Conservation (phyloP, 2,113 vertebrate genomes). For the Ramphastos sulfuratus region DNA sequence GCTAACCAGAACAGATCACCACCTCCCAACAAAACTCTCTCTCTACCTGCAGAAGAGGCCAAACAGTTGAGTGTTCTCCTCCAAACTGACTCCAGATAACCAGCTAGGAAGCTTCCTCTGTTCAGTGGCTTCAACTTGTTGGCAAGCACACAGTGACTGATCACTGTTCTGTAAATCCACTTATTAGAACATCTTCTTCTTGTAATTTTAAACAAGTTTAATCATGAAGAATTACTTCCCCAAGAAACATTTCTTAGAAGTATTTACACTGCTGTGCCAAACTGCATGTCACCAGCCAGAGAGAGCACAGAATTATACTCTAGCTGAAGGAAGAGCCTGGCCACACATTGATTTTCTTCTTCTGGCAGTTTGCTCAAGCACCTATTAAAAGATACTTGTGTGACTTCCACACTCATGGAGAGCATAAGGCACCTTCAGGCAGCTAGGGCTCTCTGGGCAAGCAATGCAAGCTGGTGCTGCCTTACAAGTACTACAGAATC, state of each 20-base stretch:
- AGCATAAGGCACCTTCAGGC: background rate
- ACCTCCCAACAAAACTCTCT: background rate
- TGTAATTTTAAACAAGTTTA: background rate
- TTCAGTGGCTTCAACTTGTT: background rate
- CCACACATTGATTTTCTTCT: background rate
- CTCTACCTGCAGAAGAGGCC: background rate
- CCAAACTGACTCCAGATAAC: background rate
- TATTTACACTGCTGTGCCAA: background rate
- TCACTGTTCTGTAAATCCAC: background rate
- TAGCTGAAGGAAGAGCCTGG: background rate
- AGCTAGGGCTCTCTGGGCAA: background rate
- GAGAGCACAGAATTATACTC: background rate
- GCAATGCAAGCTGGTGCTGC: background rate
- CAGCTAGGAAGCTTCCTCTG: background rate
- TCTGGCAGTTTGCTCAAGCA: background rate
- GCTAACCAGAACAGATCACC: background rate
- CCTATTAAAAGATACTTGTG: background rate
- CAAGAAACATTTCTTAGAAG: background rate
- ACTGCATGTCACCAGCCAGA: background rate
- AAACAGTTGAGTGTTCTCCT: background rate
- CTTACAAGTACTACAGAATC: background rate
- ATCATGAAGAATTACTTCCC: background rate
- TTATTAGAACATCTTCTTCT: background rate
- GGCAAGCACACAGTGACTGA: background rate
- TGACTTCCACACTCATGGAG: background rate